A percentile compares a stretch with the other conserved stretches of the same genome.
Evolutionary conservation across 2,888 invertebrate species (phyloP).

Genomic region (Sepioteuthis lessoniana): DNA sequence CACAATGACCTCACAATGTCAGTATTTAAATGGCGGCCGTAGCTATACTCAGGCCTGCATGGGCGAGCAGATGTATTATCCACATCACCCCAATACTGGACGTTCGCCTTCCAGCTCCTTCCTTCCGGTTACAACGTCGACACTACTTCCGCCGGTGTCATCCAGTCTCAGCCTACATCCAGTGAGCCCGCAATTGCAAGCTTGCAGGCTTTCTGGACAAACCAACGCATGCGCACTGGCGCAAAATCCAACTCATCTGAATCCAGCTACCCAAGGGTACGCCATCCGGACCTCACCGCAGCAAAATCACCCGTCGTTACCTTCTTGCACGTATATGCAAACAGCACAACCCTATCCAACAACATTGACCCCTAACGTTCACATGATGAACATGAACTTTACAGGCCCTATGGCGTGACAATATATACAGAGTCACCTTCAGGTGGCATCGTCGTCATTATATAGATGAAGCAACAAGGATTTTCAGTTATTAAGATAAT

Average conservation of each 20-base stretch:
- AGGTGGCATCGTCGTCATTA: neutral
- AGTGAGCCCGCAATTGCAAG: constrained; percentile 58
- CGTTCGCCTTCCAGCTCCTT: constrained; percentile 60
- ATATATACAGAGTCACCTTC: constrained; percentile 37
- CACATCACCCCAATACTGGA: constrained; percentile 66
- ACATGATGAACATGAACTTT: constrained; percentile 73
- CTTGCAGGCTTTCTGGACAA: constrained; percentile 61
- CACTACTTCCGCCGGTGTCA: constrained; percentile 60
- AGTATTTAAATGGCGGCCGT: constrained; percentile 59
- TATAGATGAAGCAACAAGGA: neutral
- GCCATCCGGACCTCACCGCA: constrained; percentile 62
- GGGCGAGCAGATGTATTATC: constrained; percentile 68
- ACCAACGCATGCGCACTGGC: constrained; percentile 64
- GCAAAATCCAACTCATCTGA: constrained; percentile 59
- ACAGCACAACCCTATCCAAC: constrained; percentile 68
- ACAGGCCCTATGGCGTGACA: constrained; percentile 69
- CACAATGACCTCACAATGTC: constrained; percentile 57
- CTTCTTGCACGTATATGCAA: constrained; percentile 73
- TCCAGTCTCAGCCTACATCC: constrained; percentile 60
- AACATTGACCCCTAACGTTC: constrained; percentile 67
- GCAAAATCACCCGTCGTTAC: constrained; percentile 64
- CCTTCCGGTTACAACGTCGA: constrained; percentile 63
- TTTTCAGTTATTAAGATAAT: neutral
- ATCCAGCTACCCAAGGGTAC: constrained; percentile 61
- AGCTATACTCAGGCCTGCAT: constrained; percentile 61